phyloP scores from a whole-genome alignment of 2,888 invertebrate genomes.

The Acanthosepion lycidas region DNA sequence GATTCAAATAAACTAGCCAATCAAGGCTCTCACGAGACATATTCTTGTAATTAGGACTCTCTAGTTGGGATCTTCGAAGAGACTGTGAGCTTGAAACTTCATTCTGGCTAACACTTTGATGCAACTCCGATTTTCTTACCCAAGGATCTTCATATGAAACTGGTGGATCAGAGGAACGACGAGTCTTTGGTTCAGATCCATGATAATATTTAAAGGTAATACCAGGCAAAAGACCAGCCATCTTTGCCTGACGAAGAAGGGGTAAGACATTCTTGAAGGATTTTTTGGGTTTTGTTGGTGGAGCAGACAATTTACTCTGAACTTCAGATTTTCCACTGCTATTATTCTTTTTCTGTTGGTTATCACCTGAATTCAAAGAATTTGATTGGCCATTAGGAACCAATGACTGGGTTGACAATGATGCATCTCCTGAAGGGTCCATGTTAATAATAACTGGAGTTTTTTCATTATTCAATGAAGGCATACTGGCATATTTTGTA shows the following conservation, averaged over 20 bases:
- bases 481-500: conserved; percentile 46
- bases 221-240: conserved; percentile 38
- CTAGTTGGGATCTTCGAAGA: background rate
- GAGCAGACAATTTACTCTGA: background rate
- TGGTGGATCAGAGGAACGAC: conserved; percentile 54
- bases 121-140: conserved; percentile 54
- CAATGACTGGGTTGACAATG: background rate
- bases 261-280: conserved; percentile 38
- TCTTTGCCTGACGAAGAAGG: conserved; percentile 43
- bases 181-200: background rate
- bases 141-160: conserved; percentile 63
- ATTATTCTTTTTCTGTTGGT: background rate
- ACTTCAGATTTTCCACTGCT: background rate
- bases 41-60: conserved; percentile 49
- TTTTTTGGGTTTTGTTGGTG: background rate
- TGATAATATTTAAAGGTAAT: conserved; percentile 38
- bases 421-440: background rate
- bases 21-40: conserved; percentile 61
- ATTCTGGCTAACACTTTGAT: conserved; percentile 49
- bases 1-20: conserved; percentile 67
- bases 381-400: background rate
- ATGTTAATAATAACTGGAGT: background rate
- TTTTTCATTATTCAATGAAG: conserved; percentile 34
- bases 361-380: background rate
- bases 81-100: conserved; percentile 35